Conservation (phyloP, 2,113 vertebrate genomes). For the Micronycteris hirsuta region DNA sequence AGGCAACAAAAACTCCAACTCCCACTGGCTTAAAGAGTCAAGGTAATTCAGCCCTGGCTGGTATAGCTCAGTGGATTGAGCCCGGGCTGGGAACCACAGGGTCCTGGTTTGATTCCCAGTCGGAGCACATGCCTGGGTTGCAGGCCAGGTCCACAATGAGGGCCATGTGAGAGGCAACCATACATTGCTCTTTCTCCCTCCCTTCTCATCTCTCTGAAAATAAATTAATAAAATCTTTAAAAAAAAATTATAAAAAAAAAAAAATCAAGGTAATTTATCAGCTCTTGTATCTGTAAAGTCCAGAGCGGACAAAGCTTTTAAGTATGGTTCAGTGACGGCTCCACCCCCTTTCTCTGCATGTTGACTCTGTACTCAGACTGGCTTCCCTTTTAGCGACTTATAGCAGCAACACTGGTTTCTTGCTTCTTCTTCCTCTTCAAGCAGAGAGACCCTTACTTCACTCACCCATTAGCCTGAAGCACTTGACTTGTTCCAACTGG, state of each 20-base stretch:
- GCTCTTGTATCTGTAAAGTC: not conserved
- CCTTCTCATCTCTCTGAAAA: no score
- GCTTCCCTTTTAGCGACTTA: not conserved
- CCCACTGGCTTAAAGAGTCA: not conserved
- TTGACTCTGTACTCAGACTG: not conserved
- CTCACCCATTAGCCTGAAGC: not conserved
- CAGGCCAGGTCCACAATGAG: no score
- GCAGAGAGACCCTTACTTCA: not conserved
- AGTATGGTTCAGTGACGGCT: not conserved
- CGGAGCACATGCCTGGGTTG: no score
- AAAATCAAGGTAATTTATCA: not conserved
- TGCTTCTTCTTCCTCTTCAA: not conserved
- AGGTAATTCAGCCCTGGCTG: no score
- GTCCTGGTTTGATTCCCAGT: no score
- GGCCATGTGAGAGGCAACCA: no score
- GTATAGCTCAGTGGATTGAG: no score
- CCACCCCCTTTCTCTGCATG: not conserved
- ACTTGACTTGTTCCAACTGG: not conserved
- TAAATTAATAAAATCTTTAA: no score
- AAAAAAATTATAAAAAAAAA: no score
- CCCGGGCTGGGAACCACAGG: no score
- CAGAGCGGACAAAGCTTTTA: not conserved
- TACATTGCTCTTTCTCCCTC: no score
- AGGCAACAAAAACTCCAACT: not conserved
- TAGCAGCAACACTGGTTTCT: not conserved